Base-by-base conservation (phyloP, 2,888 invertebrate genomes). In the Phaedon cochleariae region DNA sequence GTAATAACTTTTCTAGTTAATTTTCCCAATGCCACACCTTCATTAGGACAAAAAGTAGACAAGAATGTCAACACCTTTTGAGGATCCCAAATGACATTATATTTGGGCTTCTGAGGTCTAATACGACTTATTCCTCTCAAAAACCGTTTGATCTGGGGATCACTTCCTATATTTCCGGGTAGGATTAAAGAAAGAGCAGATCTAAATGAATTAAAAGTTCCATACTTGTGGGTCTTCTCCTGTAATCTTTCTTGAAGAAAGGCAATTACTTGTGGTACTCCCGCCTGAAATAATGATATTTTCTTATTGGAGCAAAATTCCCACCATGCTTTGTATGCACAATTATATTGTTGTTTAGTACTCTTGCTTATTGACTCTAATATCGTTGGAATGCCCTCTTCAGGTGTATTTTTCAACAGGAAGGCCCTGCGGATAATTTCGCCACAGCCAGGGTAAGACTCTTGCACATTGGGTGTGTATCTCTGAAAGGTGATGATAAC, bases 21-120 rank as follows among this genome's bases (percentile, higher is more conserved):
- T 21, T 51, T 53, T 45, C 63, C 31, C 12, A 72, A 46, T 29
- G 48, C 26, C 29, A 59, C 18, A 3, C 46, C 52, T 26, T 52
- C 46, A 17, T 15, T 54, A 21, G 31, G 41, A 34, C 41, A 51
- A 29, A 31, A 31, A 15, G 58, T 53, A 12, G 12, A 29, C 29
- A 72, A 59, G 58, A 64, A 65, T 34, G 53, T 22, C 12, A 69
- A 46, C 5, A 71, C 70, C 9, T 53, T 18, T 17, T 22, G 18
- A 12, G 76, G 74, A 51, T 81, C 73, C 77, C 78, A 79, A 0
- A 65, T 77, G 7, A 15, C 12, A 41, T 76, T 63, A 63, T 78
- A 74, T 62, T 62, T 70, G 5, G 71, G 70, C 62, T 48, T 67
- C 18, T 53, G 17, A 18, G 71, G 74, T 45, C 68, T 67, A 46